phyloP scores from a whole-genome alignment of 2,113 vertebrate genomes.

The Nerophis ophidion region DNA sequence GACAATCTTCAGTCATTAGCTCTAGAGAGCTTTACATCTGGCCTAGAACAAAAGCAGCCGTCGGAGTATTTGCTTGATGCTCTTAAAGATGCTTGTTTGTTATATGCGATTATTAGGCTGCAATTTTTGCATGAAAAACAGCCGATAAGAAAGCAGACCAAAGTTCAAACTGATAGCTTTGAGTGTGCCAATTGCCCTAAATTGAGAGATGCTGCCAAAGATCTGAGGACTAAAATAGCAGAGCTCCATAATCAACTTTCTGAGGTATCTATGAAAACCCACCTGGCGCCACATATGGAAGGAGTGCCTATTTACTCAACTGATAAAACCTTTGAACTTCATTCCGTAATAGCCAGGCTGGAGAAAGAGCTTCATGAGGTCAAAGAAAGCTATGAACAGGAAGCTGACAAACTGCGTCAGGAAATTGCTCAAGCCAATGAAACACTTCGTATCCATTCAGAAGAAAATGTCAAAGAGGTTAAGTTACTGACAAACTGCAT shows the following conservation, averaged over 20 bases:
- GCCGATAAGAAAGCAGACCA: constrained; percentile 21
- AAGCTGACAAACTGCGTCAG: constrained; percentile 58
- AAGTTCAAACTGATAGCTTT: constrained; percentile 3
- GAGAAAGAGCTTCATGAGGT: constrained; percentile 65
- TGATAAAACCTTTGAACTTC: constrained; percentile 61
- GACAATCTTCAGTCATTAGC: constrained; percentile 51
- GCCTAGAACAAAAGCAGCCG: constrained; percentile 23
- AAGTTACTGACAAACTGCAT: constrained; percentile 65
- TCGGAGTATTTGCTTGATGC: constrained; percentile 60
- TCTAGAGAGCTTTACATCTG: constrained; percentile 34
- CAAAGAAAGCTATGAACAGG: constrained; percentile 60
- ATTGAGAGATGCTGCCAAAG: constrained; percentile 45
- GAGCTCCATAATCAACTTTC: constrained; percentile 41
- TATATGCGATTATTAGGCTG: constrained; percentile 56
- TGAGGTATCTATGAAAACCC: constrained; percentile 16
- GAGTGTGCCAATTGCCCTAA: constrained; percentile 55
- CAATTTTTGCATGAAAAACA: constrained; percentile 45
- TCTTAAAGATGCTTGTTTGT: constrained; percentile 54
- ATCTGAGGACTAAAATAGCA: constrained; percentile 51
- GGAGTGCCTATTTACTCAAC: constrained; percentile 61
- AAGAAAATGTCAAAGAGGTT: constrained; percentile 69
- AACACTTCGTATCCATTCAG: constrained; percentile 49
- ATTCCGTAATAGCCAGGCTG: constrained; percentile 61
- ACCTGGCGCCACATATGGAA: constrained; percentile 41
- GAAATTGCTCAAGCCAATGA: constrained; percentile 57